Percentiles rank a stretch among this genome's conserved stretches.
Conservation (phyloP, 2,888 invertebrate genomes). For the Stenichneumon culpator region DNA sequence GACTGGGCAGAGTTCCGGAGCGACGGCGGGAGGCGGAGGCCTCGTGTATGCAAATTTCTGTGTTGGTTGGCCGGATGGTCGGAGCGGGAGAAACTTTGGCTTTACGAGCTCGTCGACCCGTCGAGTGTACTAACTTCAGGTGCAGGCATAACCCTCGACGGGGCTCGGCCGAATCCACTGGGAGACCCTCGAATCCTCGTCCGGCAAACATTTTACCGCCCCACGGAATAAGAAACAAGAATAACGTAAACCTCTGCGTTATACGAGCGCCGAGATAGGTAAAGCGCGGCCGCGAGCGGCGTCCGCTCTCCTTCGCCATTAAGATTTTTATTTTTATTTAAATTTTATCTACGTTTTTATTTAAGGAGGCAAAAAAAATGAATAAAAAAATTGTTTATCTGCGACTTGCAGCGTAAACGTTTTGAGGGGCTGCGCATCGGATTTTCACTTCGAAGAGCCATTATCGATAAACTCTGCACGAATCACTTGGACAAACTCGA, state of each 20-base stretch:
- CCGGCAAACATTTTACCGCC: conserved; percentile 35
- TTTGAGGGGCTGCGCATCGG: no score
- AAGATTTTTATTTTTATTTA: no score
- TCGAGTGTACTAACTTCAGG: conserved; percentile 2
- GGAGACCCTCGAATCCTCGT: conserved; percentile 1
- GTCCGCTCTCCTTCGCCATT: no score
- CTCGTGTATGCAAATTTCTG: conserved; percentile 30
- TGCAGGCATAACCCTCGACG: not conserved
- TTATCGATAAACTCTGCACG: no score
- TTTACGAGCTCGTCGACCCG: conserved; percentile 40
- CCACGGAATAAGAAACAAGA: conserved; percentile 27
- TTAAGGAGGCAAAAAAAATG: no score
- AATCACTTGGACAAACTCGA: not conserved
- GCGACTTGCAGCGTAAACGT: no score
- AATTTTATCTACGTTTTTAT: no score
- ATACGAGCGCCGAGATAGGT: not conserved
- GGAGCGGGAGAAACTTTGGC: conserved; percentile 25
- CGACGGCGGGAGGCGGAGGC: not conserved
- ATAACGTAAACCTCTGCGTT: conserved; percentile 23
- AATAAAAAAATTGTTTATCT: no score
- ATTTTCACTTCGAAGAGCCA: no score
- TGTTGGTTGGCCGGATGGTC: not conserved
- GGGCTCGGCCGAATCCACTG: conserved; percentile 5
- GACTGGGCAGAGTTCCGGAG: not conserved
- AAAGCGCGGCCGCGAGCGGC: no score